Evolutionary conservation across 37 sponge, comb jelly and placozoan species (phyloP), one percentile per base, ranked within the genome.

Genomic region (Agelas oroides): DNA sequence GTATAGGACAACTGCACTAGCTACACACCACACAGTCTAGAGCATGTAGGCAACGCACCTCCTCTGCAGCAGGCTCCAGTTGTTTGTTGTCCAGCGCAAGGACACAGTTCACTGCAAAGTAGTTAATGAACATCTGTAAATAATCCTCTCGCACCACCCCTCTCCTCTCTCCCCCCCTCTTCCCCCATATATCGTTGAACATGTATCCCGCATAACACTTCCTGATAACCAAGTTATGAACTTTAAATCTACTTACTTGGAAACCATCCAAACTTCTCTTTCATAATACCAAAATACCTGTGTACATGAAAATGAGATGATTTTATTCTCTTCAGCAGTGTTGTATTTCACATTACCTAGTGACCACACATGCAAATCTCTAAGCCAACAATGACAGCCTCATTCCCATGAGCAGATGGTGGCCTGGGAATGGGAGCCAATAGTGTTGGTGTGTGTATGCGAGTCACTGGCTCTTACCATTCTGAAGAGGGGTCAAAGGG

Each of bases 401-500:
- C n/a, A n/a, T n/a, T n/a, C n/a, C n/a, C n/a, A n/a, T n/a, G n/a
- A 46, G 46, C 46, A 12, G 46, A 8, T 46, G 46, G 46, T 8
- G 46, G 46, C 46, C 46, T n/a, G n/a, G n/a, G n/a, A n/a, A 46
- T 46, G 46, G 6, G 8, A 8, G 6, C 3, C 46, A 8, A 8
- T 8, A 46, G 8, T 8, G 46, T 46, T 46, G 6, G 46, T 46
- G 46, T 46, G 46, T 46, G 8, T n/a, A n/a, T n/a, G n/a, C n/a
- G n/a, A n/a, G n/a, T 46, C 46, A 46, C 6, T 8, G 14, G 23
- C 1, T n/a, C 66, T 75, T 59, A 92, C 94, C 94, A 94, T 67
- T 94, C 90, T 3, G 91, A 68, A 3, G 91, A 79, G 21, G 94
- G 94, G 63, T 94, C 87, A 68, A 94, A 87, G 15, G 88, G 68